Conservation (phyloP, 2,888 invertebrate species). For the Trachelus iudaicus region DNA sequence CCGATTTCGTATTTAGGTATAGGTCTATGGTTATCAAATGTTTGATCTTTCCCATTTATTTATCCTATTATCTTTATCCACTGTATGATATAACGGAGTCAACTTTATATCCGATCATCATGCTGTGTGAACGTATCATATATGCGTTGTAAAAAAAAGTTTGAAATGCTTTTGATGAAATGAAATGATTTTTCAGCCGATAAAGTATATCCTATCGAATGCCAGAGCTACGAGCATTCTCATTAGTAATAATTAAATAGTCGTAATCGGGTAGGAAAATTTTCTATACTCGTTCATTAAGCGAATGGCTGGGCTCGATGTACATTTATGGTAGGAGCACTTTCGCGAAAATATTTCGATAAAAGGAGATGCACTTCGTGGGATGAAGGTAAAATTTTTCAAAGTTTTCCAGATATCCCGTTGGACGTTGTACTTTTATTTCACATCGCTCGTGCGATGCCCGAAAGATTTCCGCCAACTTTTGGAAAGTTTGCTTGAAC, state of each 20-base stretch:
- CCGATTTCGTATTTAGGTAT: conserved; percentile 23
- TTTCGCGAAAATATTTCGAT: neutral
- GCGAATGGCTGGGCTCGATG: neutral
- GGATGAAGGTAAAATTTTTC: conserved; percentile 23
- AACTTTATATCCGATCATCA: neutral
- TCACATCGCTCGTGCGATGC: neutral
- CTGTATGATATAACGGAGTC: neutral
- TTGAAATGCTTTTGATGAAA: neutral
- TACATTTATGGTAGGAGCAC: neutral
- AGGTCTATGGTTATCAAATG: conserved; percentile 19
- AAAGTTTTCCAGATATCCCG: neutral
- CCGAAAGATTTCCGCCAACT: conserved; percentile 39
- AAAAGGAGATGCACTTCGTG: neutral
- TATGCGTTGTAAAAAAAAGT: neutral
- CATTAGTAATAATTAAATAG: neutral
- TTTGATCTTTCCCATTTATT: conserved; percentile 10
- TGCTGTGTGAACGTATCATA: neutral
- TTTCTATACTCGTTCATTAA: neutral
- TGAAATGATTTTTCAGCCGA: neutral
- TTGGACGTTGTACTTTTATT: neutral
- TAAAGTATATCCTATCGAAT: neutral
- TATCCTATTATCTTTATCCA: neutral
- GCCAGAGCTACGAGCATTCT: neutral
- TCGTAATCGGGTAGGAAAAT: neutral
- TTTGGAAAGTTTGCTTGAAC: conserved; percentile 27